Base-by-base conservation (phyloP, 2,888 invertebrate species). In the Lamproptera curius region DNA sequence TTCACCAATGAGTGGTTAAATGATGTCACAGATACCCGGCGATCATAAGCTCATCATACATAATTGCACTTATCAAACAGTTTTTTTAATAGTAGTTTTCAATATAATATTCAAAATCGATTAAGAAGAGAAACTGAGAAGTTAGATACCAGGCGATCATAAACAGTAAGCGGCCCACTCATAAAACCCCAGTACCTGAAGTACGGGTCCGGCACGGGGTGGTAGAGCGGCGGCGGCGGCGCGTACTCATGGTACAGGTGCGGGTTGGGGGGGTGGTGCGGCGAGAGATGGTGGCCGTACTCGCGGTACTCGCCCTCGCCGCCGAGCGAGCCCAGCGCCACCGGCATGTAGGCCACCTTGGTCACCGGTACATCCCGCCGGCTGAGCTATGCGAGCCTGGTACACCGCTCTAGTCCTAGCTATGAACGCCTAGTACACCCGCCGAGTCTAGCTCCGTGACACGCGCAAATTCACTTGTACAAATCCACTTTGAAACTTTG, bases 291-390 rank as follows among this genome's bases (percentile, higher is more conserved):
- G 67, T 79, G 81, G 68, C 66, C 65, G 75, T 78, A 86, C 70
- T 78, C 81, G 56, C 78, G 88, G 87, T 83, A 88, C 89, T 89
- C 89, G 88, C 89, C 88, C 88, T 89, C 90, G 88, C 90, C 89
- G 88, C 88, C 90, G 84, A 90, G 86, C 87, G 89, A 89, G 88
- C 89, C 89, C 89, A 90, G 88, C 85, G 88, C 90, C 81, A 90
- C 90, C 61, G 85, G 90, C 90, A 90, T 90, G 87, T 88, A 90
- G 81, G 90, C 90, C 90, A 90, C 90, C 67, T 87, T 90, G n/a
- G 90, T 89, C 90, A 90, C 90, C 89, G 88, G 77, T 80, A 76
- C 90, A 89, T 89, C 83, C 35, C 34, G 40, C 34, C 42, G 48
- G 54, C 47, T 57, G 44, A 37, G 48, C 46, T 55, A 57, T 57